A percentile compares a stretch with the other conserved stretches of the same genome.
These are phyloP conservation scores for Dicrostonyx torquatus DNA, from an alignment of 2,797 vertebrate genomes.

Conservation along the genomic window DNA sequence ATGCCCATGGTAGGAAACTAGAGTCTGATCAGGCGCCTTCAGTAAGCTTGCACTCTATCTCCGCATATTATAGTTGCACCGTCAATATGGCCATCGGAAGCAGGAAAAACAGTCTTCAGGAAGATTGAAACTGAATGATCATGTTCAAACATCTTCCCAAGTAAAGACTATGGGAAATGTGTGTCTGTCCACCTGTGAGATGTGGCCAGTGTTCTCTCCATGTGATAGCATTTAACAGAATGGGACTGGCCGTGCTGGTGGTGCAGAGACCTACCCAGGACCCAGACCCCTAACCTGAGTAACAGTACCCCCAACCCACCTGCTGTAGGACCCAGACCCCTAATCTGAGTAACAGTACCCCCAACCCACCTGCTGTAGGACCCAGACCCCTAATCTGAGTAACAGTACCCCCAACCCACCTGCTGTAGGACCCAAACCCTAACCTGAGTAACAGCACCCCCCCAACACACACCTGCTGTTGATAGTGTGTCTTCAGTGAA, in stretches of 20 bases:
- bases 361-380: not conserved
- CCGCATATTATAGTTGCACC: not conserved
- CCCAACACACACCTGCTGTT: not conserved
- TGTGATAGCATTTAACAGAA: not conserved
- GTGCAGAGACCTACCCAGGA: not conserved
- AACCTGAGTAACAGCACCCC: not conserved
- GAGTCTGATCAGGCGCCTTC: constrained; percentile 16
- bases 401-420: too few relatives aligned
- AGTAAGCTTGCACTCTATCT: not conserved
- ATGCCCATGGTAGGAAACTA: constrained; percentile 27
- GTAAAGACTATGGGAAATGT: constrained; percentile 24
- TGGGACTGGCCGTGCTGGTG: not conserved
- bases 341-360: too few relatives aligned
- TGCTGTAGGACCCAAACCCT: too few relatives aligned
- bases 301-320: too few relatives aligned
- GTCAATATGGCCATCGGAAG: not conserved
- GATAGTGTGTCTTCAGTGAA: not conserved
- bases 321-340: too few relatives aligned
- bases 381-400: too few relatives aligned
- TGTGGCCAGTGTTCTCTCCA: not conserved
- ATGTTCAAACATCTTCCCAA: not conserved
- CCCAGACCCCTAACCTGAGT: not conserved
- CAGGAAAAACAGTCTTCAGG: not conserved
- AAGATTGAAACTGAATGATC: constrained; percentile 24
- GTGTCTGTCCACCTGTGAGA: not conserved